Evolutionary conservation across 2,888 invertebrate species (phyloP), one percentile per base, ranked within the genome.

Genomic region (Drosophila pegasa): DNA sequence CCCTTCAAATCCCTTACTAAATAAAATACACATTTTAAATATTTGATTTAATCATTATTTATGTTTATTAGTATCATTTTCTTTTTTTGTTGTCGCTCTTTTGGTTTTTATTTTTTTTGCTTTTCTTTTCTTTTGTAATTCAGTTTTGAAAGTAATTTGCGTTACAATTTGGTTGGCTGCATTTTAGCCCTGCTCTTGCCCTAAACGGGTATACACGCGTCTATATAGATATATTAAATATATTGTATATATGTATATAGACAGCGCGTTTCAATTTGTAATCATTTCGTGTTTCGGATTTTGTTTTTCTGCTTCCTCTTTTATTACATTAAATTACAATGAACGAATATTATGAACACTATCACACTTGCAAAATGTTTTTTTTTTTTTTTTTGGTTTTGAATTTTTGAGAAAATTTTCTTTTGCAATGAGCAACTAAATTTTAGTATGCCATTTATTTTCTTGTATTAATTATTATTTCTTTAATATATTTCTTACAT

Each of bases 311-410:
- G 22, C 20, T 20, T 14, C 3, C 40, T 25, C 54, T 56, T 58
- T 47, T 64, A 43, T 60, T 63, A 64, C 55, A 41, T 66, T 66
- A 59, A 71, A 75, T 78, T 83, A 87, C 86, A 83, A 80, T 85
- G 85, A 86, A 86, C 86, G 83, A 80, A 66, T 85, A 85, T 87
- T 77, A 79, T 81, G 81, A 86, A 81, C 86, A 88, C 90, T 89
- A 89, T 89, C 89, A 89, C 89, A 90, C 90, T 90, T 89, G 88
- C 80, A 89, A 89, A 88, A 85, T 83, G 78, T 85, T 80, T 80
- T 69, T 65, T 20, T 60, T 76, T 78, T 69, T 66, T 67, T 76
- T 61, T 58, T 61, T 62, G 29, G 18, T n/a, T 27, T 45, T 45
- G 43, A 45, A 45, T 45, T 40, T 75, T 62, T 50, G 16, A 50